Percentiles rank a stretch among this genome's conserved stretches.
phyloP scores from a whole-genome alignment of 2,888 invertebrate genomes.

The Euphydryas editha region DNA sequence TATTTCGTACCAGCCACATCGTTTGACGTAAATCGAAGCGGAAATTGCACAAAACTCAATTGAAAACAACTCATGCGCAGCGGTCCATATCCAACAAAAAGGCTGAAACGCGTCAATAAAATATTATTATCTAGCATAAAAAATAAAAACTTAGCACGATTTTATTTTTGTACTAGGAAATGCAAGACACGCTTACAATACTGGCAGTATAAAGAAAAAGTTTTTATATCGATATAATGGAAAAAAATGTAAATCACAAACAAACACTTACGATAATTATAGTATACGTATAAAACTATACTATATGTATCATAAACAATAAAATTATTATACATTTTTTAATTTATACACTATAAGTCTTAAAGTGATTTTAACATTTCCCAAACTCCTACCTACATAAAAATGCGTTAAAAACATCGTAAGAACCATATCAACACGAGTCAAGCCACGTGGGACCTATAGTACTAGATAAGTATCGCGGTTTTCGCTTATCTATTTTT shows the following conservation, averaged over 20 bases:
- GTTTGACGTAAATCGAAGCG: conserved; percentile 61
- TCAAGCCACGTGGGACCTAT: background rate
- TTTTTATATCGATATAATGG: background rate
- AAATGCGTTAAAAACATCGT: no score
- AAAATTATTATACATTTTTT: no score
- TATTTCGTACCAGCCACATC: background rate
- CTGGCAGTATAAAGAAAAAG: background rate
- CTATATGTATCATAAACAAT: no score
- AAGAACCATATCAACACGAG: background rate
- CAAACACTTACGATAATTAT: no score
- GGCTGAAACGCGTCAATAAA: background rate
- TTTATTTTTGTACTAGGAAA: background rate
- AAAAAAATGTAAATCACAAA: background rate
- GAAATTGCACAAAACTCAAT: conserved; percentile 50
- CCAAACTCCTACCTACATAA: no score
- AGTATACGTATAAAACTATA: no score
- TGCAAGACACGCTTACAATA: background rate
- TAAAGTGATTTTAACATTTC: no score
- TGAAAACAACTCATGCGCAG: conserved; percentile 57
- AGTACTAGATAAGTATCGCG: background rate
- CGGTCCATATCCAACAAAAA: conserved; percentile 46
- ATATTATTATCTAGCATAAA: background rate
- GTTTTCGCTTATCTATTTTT: conserved; percentile 6
- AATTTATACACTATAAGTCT: no score
- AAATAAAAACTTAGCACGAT: background rate